Evolutionary conservation across 2,888 invertebrate species (phyloP).

Genomic region (Brachynemurus nebulosus): DNA sequence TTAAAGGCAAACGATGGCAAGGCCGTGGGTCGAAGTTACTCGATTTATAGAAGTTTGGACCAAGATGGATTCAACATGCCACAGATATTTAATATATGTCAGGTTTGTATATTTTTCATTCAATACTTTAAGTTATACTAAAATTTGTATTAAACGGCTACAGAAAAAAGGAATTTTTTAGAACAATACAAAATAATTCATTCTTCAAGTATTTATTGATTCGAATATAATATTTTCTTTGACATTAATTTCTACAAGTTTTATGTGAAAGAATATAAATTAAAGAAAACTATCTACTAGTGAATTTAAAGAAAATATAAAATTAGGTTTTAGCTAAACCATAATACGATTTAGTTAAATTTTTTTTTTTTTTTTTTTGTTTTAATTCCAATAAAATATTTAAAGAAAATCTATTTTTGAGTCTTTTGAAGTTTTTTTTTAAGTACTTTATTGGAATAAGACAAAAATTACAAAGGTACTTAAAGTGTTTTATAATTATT

Average conservation of each 20-base stretch:
- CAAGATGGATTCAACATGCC: too few relatives aligned
- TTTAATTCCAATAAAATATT: too few relatives aligned
- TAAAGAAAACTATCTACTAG: conserved; percentile 2
- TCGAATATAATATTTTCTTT: not conserved
- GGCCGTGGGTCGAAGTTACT: too few relatives aligned
- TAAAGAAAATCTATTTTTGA: not conserved
- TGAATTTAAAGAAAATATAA: not conserved
- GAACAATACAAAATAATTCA: not conserved
- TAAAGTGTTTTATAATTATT: conserved; percentile 9
- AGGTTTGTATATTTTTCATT: too few relatives aligned
- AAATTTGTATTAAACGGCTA: too few relatives aligned
- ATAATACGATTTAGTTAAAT: not conserved
- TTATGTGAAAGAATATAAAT: conserved; percentile 4
- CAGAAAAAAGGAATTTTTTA: too few relatives aligned
- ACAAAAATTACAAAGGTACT: conserved; percentile 6
- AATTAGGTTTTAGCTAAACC: conserved; percentile 4
- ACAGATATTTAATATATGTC: too few relatives aligned
- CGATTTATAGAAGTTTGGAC: too few relatives aligned
- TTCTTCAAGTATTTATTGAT: conserved; percentile 1
- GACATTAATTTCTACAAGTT: conserved; percentile 5
- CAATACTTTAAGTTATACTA: too few relatives aligned
- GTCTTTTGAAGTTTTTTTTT: not conserved
- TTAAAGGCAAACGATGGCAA: too few relatives aligned
- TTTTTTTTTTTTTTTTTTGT: conserved; percentile 1
- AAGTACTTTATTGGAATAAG: conserved; percentile 1